Evolutionary conservation across 2,113 vertebrate species (phyloP), one percentile per base, ranked within the genome.

Genomic region (Eurypyga helias): DNA sequence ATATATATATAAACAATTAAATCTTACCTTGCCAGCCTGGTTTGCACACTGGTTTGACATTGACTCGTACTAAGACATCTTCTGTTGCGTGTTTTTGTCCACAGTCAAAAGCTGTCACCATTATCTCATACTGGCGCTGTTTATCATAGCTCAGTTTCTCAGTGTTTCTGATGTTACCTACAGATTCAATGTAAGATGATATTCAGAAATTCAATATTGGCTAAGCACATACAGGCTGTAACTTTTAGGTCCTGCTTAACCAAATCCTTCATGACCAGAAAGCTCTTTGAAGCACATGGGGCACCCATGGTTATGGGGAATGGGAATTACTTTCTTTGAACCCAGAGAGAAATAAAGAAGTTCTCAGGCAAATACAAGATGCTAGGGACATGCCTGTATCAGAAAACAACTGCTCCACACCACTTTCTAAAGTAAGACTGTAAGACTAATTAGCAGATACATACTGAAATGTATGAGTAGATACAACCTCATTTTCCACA

Each of bases 11-110:
- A 17, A 67, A 60, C 13, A 45, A 18, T 26, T 29, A 76, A 87
- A 45, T n/a, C 98, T 96, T 97, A 99, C 99, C 99, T 99, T 99
- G 99, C 99, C 99, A 99, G 90, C 99, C 99, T 25, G 99, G 99
- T 93, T 99, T 99, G 98, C 99, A 99, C 82, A 99, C 98, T 3
- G 99, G 99, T 96, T 99, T 99, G 96, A 99, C 98, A 7, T 99
- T 98, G 55, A 99, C 99, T 96, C 69, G 98, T 33, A 99, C 99
- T 18, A 98, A 93, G 21, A 99, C 98, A 61, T 99, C 99, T 94
- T 99, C 98, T 17, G 97, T 92, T 6, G 99, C 99, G 15, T 97
- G 98, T 96, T 99, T 99, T 96, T 99, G 99, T n/a, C 99, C 99
- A 13, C 99, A 99, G 97, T 99, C 99, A 46, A 98, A 99, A 46